A percentile compares a stretch with the other conserved stretches of the same genome.
phyloP scores from a whole-genome alignment of 2,888 invertebrate species.

The Drosophila birchii region DNA sequence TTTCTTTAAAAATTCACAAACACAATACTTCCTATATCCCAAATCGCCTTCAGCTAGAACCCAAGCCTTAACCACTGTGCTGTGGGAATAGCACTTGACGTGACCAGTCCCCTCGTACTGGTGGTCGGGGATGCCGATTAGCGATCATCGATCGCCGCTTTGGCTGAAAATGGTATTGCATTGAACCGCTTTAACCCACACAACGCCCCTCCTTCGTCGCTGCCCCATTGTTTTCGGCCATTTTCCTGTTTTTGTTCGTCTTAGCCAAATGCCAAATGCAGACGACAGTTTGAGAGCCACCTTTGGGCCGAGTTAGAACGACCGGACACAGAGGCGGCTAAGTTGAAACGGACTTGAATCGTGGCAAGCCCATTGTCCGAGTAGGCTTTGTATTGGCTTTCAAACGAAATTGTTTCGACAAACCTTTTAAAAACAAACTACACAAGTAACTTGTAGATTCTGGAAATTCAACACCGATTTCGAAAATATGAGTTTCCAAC shows the following conservation, averaged over 20 bases:
- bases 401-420: neutral
- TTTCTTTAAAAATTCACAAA: neutral
- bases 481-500: too few relatives aligned
- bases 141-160: slow-evolving; percentile 34
- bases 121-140: slow-evolving; percentile 15
- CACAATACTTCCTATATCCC: neutral
- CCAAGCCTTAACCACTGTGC: slow-evolving; percentile 23
- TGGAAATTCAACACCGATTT: too few relatives aligned
- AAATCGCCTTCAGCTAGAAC: neutral
- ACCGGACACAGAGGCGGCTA: slow-evolving; percentile 53
- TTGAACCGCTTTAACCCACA: slow-evolving; percentile 44
- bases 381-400: slow-evolving; percentile 25
- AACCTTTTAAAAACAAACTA: too few relatives aligned
- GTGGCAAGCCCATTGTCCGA: slow-evolving; percentile 34
- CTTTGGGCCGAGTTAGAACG: slow-evolving; percentile 32
- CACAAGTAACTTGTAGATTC: too few relatives aligned
- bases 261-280: slow-evolving; percentile 70
- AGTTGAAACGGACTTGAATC: slow-evolving; percentile 61
- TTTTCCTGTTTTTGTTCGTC: slow-evolving; percentile 35
- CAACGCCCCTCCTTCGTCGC: slow-evolving; percentile 37
- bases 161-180: slow-evolving; percentile 44
- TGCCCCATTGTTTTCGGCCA: slow-evolving; percentile 37
- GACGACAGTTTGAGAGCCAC: slow-evolving; percentile 69
- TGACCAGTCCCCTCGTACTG: slow-evolving; percentile 29
- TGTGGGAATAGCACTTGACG: slow-evolving; percentile 42